Percentiles rank a stretch among this genome's conserved stretches.
Evolutionary conservation across 30 jellyfish, hydroid and myxozoan species (phyloP).

Genomic region (Aurelia sp.): DNA sequence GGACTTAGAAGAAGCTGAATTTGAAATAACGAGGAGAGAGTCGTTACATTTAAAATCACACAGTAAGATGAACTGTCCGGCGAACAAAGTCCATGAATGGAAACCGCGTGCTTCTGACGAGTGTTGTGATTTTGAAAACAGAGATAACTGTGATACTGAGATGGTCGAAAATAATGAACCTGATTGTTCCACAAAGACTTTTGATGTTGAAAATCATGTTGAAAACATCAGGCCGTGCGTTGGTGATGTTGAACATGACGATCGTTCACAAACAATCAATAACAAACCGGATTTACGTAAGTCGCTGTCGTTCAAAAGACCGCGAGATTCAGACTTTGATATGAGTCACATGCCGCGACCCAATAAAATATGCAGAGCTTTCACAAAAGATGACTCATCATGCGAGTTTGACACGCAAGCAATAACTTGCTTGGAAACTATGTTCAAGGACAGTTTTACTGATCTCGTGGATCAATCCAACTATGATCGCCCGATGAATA

Average conservation of each 20-base stretch:
- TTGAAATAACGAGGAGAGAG: slow-evolving; percentile 33
- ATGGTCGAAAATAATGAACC: not conserved
- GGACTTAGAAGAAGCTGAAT: slow-evolving; percentile 63
- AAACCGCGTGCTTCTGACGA: slow-evolving; percentile 77
- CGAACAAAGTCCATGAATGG: slow-evolving; percentile 66
- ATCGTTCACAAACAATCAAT: slow-evolving; percentile 6
- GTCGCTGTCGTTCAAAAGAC: slow-evolving; percentile 63
- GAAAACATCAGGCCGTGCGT: not conserved
- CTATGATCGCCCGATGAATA: slow-evolving; percentile 20
- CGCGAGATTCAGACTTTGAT: slow-evolving; percentile 80
- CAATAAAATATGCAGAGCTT: slow-evolving; percentile 62
- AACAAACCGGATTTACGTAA: slow-evolving; percentile 65
- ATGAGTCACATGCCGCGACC: slow-evolving; percentile 80
- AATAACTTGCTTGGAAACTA: slow-evolving; percentile 60
- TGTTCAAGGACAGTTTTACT: slow-evolving; percentile 67
- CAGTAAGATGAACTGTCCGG: not conserved
- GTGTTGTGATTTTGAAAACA: slow-evolving; percentile 36
- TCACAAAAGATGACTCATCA: slow-evolving; percentile 30
- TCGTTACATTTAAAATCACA: not conserved
- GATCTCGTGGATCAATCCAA: slow-evolving; percentile 38
- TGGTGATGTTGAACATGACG: not conserved
- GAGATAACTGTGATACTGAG: slow-evolving; percentile 3
- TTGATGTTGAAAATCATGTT: not conserved
- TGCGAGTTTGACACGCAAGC: slow-evolving; percentile 75
- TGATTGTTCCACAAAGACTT: not conserved